Evolutionary conservation across 1,140 invertebrate genomes (phyloP).

Genomic region (Pseudomyrmex concolor): DNA sequence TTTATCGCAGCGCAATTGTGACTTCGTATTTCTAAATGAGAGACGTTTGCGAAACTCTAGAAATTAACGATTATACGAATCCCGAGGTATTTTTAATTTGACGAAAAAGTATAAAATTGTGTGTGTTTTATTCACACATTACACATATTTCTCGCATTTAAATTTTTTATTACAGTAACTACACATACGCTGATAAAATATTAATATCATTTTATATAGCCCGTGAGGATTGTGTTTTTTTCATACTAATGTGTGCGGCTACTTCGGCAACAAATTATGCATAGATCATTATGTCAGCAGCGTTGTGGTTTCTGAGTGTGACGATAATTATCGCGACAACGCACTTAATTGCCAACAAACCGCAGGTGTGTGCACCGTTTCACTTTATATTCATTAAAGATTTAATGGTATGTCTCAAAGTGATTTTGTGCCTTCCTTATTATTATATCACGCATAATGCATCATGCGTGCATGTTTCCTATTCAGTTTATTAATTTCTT

Average conservation of each 20-base stretch:
- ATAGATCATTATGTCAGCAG: slow-evolving; percentile 19
- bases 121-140: background rate
- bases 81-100: background rate
- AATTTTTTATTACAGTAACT: background rate
- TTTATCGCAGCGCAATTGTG: background rate
- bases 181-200: background rate
- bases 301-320: slow-evolving; percentile 7
- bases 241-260: background rate
- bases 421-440: background rate
- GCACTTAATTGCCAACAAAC: slow-evolving; percentile 4
- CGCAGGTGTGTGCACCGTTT: too few relatives aligned
- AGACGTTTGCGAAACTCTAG: background rate
- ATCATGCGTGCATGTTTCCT: background rate
- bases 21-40: too few relatives aligned
- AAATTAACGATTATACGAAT: background rate
- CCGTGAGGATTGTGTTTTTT: background rate
- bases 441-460: background rate
- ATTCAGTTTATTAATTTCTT: background rate
- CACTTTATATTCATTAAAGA: background rate
- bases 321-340: background rate
- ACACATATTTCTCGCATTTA: background rate
- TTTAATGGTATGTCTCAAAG: background rate
- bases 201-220: background rate
- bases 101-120: background rate
- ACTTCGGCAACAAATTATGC: background rate